phyloP scores from a whole-genome alignment of 2,888 invertebrate species.

The Timema cristinae region DNA sequence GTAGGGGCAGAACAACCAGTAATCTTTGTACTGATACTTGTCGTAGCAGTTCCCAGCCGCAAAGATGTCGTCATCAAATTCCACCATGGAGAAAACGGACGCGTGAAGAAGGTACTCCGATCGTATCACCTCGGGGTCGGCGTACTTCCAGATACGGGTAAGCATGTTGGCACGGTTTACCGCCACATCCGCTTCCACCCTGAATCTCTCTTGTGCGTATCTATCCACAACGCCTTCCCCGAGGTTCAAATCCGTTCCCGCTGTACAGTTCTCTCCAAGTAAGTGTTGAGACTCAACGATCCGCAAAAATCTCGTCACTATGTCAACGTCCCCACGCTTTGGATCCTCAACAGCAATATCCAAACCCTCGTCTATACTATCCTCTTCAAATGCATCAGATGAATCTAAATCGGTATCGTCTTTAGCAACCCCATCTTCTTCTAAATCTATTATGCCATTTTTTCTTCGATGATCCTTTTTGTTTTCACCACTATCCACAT shows the following conservation, averaged over 20 bases:
- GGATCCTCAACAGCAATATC: too few relatives aligned
- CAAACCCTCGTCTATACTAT: too few relatives aligned
- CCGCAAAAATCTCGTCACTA: conserved; percentile 83
- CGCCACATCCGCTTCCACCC: conserved; percentile 86
- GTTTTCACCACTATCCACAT: too few relatives aligned
- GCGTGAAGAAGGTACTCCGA: conserved; percentile 89
- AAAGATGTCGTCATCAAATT: conserved; percentile 92
- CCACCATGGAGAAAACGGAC: conserved; percentile 87
- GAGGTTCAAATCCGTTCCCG: conserved; percentile 86
- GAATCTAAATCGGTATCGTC: too few relatives aligned
- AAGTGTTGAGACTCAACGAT: conserved; percentile 90
- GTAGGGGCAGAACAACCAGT: conserved; percentile 85
- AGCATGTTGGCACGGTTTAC: conserved; percentile 93
- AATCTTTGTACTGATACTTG: conserved; percentile 77
- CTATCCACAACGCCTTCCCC: conserved; percentile 94
- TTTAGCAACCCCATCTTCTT: too few relatives aligned
- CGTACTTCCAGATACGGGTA: conserved; percentile 91
- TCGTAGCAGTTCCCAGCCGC: conserved; percentile 96
- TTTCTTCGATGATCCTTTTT: too few relatives aligned
- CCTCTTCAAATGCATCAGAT: too few relatives aligned
- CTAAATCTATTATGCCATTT: too few relatives aligned
- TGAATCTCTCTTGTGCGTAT: conserved; percentile 65
- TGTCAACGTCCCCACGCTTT: conserved; percentile 52
- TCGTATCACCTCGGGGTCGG: conserved; percentile 68
- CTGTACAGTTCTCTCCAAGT: conserved; percentile 87